phyloP scores from a whole-genome alignment of 2,113 vertebrate species.

The Phylloscopus trochilus region DNA sequence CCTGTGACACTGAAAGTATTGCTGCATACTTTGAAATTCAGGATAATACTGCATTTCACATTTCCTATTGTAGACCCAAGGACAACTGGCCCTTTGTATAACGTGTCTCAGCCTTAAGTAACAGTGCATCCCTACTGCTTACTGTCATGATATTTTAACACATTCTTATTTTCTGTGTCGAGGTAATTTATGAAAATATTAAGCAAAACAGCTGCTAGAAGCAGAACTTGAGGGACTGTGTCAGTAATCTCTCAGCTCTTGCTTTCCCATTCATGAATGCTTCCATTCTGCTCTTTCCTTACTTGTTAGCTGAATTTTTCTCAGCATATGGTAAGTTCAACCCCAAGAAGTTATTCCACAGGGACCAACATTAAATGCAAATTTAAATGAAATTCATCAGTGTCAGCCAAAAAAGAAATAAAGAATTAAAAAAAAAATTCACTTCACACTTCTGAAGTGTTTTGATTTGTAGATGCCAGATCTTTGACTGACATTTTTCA shows the following conservation, averaged over 20 bases:
- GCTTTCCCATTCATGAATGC: neutral
- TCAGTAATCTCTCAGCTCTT: neutral
- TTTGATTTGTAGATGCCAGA: slow-evolving; percentile 35
- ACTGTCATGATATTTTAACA: neutral
- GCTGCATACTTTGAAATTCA: neutral
- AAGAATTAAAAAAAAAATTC: neutral
- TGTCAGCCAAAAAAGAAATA: neutral
- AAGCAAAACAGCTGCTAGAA: neutral
- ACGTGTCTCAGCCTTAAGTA: neutral
- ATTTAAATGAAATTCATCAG: neutral
- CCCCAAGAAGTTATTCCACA: neutral
- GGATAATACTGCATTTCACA: neutral
- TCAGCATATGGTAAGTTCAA: neutral
- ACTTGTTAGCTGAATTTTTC: neutral
- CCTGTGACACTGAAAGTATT: neutral
- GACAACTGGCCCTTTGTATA: neutral
- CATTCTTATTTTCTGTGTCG: neutral
- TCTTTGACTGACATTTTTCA: neutral
- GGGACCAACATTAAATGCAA: neutral
- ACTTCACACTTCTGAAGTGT: slow-evolving; percentile 1
- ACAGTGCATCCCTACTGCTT: neutral
- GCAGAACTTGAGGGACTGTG: neutral
- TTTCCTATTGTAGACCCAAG: neutral
- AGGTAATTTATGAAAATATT: neutral
- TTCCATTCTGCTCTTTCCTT: neutral